Conservation (phyloP, 1,140 invertebrate genomes). For the Stratiolaelaps scimitus region DNA sequence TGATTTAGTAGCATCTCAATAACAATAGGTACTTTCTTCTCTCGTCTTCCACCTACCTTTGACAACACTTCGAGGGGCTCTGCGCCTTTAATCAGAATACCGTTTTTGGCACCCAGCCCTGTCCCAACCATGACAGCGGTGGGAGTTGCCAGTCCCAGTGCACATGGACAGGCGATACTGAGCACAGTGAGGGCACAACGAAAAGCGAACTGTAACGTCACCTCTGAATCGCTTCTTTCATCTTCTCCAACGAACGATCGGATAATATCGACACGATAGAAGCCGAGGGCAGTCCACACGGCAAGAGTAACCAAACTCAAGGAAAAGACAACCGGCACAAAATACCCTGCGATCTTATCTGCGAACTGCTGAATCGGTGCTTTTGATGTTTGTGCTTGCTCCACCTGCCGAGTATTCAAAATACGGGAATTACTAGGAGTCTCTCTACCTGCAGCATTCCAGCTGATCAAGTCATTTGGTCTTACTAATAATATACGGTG, state of each 20-base stretch:
- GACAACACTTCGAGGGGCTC: conserved; percentile 63
- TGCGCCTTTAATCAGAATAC: conserved; percentile 94
- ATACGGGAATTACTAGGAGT: neutral
- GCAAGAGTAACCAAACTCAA: conserved; percentile 71
- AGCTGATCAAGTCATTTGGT: too few relatives aligned
- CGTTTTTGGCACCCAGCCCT: conserved; percentile 83
- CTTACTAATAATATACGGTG: too few relatives aligned
- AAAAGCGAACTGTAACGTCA: conserved; percentile 76
- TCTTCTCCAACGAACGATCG: conserved; percentile 38
- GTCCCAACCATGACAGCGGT: conserved; percentile 98
- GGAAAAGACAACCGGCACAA: conserved; percentile 80
- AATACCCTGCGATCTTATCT: conserved; percentile 88
- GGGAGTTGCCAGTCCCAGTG: conserved; percentile 89
- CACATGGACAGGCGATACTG: conserved; percentile 95
- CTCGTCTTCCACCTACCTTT: neutral
- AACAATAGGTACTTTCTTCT: too few relatives aligned
- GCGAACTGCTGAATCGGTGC: conserved; percentile 94
- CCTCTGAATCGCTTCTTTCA: conserved; percentile 49
- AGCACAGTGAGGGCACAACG: conserved; percentile 89
- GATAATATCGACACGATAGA: conserved; percentile 37
- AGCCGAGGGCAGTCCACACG: conserved; percentile 76
- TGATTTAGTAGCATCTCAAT: too few relatives aligned
- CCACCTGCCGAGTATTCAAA: conserved; percentile 45
- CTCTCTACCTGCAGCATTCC: too few relatives aligned
- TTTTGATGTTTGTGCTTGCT: conserved; percentile 94